Evolutionary conservation across 2,888 invertebrate genomes (phyloP).

Genomic region (Coecobrya sp.): DNA sequence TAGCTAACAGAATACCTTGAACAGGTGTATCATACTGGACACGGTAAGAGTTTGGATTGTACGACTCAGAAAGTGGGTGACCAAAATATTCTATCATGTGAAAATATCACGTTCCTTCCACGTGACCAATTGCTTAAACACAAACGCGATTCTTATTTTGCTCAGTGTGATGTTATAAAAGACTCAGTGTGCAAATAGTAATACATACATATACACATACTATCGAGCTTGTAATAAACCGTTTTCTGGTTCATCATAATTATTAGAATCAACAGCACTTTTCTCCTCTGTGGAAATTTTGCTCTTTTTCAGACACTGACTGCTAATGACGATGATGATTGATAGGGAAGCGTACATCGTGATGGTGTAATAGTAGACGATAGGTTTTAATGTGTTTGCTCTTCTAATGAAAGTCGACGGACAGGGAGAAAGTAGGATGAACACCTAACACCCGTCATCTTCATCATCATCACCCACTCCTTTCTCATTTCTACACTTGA

Average conservation of each 20-base stretch:
- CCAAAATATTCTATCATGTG: slow-evolving; percentile 35
- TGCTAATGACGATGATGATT: slow-evolving; percentile 13
- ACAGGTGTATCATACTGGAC: not conserved
- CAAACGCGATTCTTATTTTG: not conserved
- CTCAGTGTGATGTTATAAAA: not conserved
- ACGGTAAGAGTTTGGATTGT: not conserved
- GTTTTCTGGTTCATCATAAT: slow-evolving; percentile 42
- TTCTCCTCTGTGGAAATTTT: slow-evolving; percentile 32
- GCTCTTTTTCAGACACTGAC: not conserved
- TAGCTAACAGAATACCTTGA: not conserved
- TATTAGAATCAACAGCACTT: slow-evolving; percentile 11
- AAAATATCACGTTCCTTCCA: slow-evolving; percentile 61
- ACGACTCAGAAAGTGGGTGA: not conserved
- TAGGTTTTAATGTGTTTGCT: slow-evolving; percentile 49
- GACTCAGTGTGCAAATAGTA: not conserved
- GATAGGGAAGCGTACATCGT: not conserved
- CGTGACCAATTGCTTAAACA: not conserved
- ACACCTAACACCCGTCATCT: slow-evolving; percentile 4
- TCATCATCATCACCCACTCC: not conserved
- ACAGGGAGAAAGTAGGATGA: slow-evolving; percentile 34
- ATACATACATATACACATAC: too few relatives aligned
- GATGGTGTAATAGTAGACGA: not conserved
- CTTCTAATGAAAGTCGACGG: slow-evolving; percentile 48
- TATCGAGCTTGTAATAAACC: slow-evolving; percentile 6
- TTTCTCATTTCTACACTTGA: not conserved